Evolutionary conservation across 2,888 invertebrate genomes (phyloP).

Genomic region (Corbicula japonica): DNA sequence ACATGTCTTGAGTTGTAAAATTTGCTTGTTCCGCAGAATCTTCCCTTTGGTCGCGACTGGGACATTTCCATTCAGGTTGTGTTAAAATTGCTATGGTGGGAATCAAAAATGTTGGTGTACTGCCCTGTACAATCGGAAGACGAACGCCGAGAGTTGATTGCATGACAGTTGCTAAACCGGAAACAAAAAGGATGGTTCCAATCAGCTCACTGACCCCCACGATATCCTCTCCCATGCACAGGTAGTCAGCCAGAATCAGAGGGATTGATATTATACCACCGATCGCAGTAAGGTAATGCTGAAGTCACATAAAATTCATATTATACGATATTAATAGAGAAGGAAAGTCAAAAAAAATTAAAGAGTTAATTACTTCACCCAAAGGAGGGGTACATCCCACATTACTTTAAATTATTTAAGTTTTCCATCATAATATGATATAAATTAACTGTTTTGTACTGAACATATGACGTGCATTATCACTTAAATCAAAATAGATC

Average conservation of each 20-base stretch:
- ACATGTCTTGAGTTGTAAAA: slow-evolving; percentile 17
- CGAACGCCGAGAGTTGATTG: slow-evolving; percentile 52
- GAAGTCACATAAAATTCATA: too few species aligned
- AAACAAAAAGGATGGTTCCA: slow-evolving; percentile 4
- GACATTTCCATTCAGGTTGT: slow-evolving; percentile 77
- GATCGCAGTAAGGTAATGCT: slow-evolving; percentile 19
- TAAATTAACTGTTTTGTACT: too few species aligned
- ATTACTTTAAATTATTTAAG: too few species aligned
- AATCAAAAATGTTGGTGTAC: slow-evolving; percentile 79
- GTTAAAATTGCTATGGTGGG: slow-evolving; percentile 80
- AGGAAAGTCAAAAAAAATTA: too few species aligned
- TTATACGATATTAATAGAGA: too few species aligned
- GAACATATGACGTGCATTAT: too few species aligned
- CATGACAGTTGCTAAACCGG: slow-evolving; percentile 27
- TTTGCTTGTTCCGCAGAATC: too few species aligned
- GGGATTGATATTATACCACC: slow-evolving; percentile 10
- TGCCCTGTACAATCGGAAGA: slow-evolving; percentile 84
- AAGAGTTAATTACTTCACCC: too few species aligned
- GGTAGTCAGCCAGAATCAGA: neutral
- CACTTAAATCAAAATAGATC: too few species aligned
- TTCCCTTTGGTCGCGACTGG: slow-evolving; percentile 42
- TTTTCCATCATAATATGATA: too few species aligned
- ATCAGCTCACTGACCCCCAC: slow-evolving; percentile 2
- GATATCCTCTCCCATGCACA: slow-evolving; percentile 5
- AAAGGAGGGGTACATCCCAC: too few species aligned